Conservation (phyloP, 2,113 vertebrate species). For the Hippocampus abdominalis region DNA sequence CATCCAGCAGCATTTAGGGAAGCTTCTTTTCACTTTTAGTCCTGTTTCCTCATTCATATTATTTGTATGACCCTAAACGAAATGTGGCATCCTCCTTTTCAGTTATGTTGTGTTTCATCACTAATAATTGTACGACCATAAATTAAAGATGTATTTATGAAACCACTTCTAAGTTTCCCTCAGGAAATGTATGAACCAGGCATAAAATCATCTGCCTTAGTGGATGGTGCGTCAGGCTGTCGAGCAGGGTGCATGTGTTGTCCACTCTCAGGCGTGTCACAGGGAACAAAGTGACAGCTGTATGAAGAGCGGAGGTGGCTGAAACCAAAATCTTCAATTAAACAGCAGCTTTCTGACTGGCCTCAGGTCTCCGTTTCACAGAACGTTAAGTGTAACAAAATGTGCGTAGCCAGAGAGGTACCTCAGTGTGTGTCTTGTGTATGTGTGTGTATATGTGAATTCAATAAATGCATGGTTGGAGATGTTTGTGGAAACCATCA, state of each 20-base stretch:
- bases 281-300: constrained; percentile 48
- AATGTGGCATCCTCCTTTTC: no score
- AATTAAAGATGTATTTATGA: no score
- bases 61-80: no score
- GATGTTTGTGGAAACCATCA: constrained; percentile 9
- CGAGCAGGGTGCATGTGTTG: background rate
- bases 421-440: constrained; percentile 15
- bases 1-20: no score
- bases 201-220: no score
- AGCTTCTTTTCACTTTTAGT: no score
- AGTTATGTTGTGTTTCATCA: no score
- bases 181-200: no score
- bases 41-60: no score
- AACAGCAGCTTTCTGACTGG: constrained; percentile 53
- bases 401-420: constrained; percentile 20
- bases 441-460: background rate
- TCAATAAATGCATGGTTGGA: background rate
- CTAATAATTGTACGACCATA: no score
- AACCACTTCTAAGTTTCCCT: no score
- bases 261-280: background rate
- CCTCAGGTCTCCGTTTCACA: constrained; percentile 44
- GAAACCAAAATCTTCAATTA: constrained; percentile 47
- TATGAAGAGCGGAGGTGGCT: constrained; percentile 42
- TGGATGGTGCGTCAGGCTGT: background rate
- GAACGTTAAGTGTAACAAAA: background rate